Evolutionary conservation across 1,140 invertebrate genomes (phyloP), one percentile per base, ranked within the genome.

Genomic region (Neomicropteryx cornuta): DNA sequence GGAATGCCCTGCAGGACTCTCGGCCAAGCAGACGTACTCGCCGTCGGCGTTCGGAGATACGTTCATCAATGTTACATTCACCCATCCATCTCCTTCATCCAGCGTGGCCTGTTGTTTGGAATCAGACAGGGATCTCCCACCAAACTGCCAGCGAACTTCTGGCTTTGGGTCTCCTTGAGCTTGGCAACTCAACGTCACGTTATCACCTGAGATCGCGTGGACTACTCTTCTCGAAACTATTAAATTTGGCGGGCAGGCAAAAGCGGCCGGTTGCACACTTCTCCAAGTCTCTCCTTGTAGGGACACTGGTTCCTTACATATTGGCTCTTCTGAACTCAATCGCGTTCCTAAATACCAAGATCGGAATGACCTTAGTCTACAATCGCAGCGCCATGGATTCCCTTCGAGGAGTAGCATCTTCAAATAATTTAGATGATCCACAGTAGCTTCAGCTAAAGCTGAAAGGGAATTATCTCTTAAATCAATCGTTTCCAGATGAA

Each of bases 301-400:
- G 6, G 66, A 57, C 11, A 60, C 48, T 0, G 83, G 83, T 1
- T 71, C 68, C 5, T 63, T 64, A 50, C 83, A 87, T 1, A 58
- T 58, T 22, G 81, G 62, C 2, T 75, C 67, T 13, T 75, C 70
- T 2, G 77, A 76, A 33, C 79, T 79, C 4, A 85, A 36, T 24
- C 41, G 70, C 19, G 72, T 75, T 11, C 58, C 51, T 19, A 83
- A 65, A 42, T 83, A 71, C 81, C 83, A 87, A 17, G 71, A 71
- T 5, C 82, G 69, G 39, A 89, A 81, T 4, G 73, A 74, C 36
- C 82, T 73, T 24, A 90, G 52, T 35, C 77, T 69, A 56, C 86
- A 90, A 51, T 89, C 85, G 55, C 86, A 90, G 34, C 66, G 72
- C 86, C 86, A 90, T 5, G 76, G 81, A 52, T 90, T 90, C 18